Percentiles rank a stretch among this genome's conserved stretches.
These are phyloP conservation scores for Apantesis nais DNA, from an alignment of 2,888 invertebrate genomes.

Conservation along the genomic window DNA sequence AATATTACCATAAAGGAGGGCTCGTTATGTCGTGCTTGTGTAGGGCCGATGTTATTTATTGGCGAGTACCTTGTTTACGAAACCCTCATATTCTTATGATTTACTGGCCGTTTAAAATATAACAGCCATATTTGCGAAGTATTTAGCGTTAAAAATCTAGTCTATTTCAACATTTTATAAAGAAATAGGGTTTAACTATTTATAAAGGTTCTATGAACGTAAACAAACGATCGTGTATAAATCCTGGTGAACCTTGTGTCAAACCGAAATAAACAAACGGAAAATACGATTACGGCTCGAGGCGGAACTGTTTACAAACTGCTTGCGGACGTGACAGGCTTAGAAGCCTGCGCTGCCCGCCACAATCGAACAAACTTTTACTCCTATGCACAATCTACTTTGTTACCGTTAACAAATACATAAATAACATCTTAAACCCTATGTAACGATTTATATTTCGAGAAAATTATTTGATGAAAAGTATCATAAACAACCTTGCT, in stretches of 20 bases:
- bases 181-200: conserved; percentile 36
- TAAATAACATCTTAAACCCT: conserved; percentile 50
- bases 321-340: conserved; percentile 62
- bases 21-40: conserved; percentile 50
- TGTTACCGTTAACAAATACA: conserved; percentile 52
- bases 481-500: conserved; percentile 42
- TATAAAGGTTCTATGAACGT: conserved; percentile 54
- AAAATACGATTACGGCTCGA: conserved; percentile 71
- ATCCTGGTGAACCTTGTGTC: conserved; percentile 62
- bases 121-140: conserved; percentile 50
- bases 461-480: conserved; percentile 36
- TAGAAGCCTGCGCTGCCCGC: conserved; percentile 37
- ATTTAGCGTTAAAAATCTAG: conserved; percentile 38
- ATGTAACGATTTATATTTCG: conserved; percentile 13
- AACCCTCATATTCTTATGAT: conserved; percentile 63
- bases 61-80: conserved; percentile 62
- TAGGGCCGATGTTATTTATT: conserved; percentile 59
- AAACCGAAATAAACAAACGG: conserved; percentile 71
- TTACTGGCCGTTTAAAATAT: conserved; percentile 60
- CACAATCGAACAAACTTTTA: conserved; percentile 58
- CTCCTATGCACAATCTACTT: conserved; percentile 56
- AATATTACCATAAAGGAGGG: conserved; percentile 49
- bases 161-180: conserved; percentile 33
- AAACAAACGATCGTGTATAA: conserved; percentile 55
- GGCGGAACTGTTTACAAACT: conserved; percentile 76